Evolutionary conservation across 2,113 vertebrate species (phyloP).

Genomic region (Notarius quadriscutis): DNA sequence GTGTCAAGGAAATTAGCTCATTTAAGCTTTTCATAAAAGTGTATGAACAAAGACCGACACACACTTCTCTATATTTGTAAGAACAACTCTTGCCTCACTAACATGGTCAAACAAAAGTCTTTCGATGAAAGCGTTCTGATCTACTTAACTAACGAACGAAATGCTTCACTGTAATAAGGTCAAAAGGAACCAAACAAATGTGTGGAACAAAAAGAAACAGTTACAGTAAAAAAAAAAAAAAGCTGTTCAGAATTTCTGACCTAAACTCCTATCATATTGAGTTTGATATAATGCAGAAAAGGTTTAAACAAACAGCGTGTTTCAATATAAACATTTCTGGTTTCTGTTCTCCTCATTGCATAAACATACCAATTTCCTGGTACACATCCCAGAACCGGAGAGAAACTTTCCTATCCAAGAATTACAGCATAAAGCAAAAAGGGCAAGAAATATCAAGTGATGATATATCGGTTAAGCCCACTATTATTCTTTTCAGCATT

Average conservation of each 20-base stretch:
- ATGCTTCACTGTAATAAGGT: neutral
- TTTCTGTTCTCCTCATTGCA: neutral
- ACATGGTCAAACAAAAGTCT: neutral
- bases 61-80: neutral
- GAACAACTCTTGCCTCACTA: neutral
- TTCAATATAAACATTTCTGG: neutral
- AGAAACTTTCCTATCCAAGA: neutral
- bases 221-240: neutral
- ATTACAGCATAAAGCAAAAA: neutral
- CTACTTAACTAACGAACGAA: neutral
- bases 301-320: neutral
- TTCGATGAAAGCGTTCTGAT: neutral
- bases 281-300: neutral
- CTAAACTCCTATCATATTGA: neutral
- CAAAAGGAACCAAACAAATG: neutral
- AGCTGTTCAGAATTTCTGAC: neutral
- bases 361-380: neutral
- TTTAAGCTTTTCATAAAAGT: neutral
- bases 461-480: neutral
- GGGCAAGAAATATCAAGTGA: neutral
- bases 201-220: neutral
- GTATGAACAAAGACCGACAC: neutral
- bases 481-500: neutral
- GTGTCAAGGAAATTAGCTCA: neutral
- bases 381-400: neutral